Conservation (phyloP, 2,888 invertebrate species). For the Hermaeophaga mercurialis region DNA sequence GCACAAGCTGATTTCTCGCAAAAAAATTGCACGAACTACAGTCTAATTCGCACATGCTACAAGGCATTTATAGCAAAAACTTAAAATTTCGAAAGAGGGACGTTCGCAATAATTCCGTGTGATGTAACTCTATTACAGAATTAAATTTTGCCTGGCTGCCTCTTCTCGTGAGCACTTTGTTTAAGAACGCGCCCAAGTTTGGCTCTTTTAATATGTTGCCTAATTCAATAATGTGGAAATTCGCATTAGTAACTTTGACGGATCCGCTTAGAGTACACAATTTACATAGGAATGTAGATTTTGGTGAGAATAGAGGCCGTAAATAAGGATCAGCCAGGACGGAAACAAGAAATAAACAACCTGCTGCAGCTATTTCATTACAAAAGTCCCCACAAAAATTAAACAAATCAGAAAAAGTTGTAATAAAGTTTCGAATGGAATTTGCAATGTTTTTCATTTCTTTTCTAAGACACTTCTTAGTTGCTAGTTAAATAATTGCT, state of each 20-base stretch:
- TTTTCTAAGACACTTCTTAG: too few relatives aligned
- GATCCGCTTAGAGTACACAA: slow-evolving; percentile 3
- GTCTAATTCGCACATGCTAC: neutral
- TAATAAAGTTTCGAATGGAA: too few relatives aligned
- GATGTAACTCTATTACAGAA: neutral
- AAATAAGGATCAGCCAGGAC: neutral
- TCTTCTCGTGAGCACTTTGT: slow-evolving; percentile 17
- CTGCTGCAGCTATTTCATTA: too few relatives aligned
- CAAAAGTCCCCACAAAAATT: neutral
- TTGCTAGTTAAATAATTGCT: too few relatives aligned
- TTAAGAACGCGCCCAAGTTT: slow-evolving; percentile 19
- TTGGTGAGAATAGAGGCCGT: neutral
- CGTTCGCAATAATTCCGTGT: neutral
- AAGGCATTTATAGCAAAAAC: neutral
- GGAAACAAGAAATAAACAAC: too few relatives aligned
- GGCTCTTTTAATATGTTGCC: slow-evolving; percentile 18
- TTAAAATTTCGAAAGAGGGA: neutral
- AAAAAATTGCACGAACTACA: neutral
- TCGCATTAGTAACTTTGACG: slow-evolving; percentile 17
- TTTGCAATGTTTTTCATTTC: too few relatives aligned
- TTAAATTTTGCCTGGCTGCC: neutral
- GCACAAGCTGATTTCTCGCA: too few relatives aligned
- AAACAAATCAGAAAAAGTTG: neutral
- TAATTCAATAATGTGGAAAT: slow-evolving; percentile 21
- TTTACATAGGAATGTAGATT: slow-evolving; percentile 12